Percentiles rank a stretch among this genome's conserved stretches.
These are phyloP conservation scores for Sogatella furcifera DNA, from an alignment of 1,140 invertebrate species.

Conservation along the genomic window DNA sequence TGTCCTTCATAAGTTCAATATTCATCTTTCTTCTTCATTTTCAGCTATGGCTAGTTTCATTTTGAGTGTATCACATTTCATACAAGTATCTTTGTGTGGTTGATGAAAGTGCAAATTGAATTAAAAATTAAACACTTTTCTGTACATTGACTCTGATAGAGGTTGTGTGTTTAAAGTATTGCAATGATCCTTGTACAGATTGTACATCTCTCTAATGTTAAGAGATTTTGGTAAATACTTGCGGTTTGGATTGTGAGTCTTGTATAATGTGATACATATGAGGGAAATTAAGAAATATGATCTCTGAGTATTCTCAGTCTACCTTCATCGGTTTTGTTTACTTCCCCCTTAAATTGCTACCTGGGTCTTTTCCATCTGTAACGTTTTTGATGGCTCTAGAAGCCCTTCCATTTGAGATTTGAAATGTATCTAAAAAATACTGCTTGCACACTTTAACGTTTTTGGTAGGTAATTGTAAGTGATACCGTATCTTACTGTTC, in stretches of 20 bases:
- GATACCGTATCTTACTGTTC: too few species aligned
- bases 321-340: constrained; percentile 8
- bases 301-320: constrained; percentile 3
- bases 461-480: too few species aligned
- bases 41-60: constrained; percentile 12
- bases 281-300: constrained; percentile 10
- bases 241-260: constrained; percentile 34
- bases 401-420: constrained; percentile 5
- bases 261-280: constrained; percentile 21
- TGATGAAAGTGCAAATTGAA: constrained; percentile 39
- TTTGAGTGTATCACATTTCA: constrained; percentile 21
- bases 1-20: constrained; percentile 20
- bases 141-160: constrained; percentile 38
- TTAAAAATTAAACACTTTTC: constrained; percentile 36
- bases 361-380: not conserved
- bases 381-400: constrained; percentile 5
- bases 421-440: constrained; percentile 7
- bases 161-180: constrained; percentile 27
- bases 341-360: constrained; percentile 5
- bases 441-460: constrained; percentile 3
- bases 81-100: constrained; percentile 28
- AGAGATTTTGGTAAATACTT: constrained; percentile 35
- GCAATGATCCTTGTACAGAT: constrained; percentile 34
- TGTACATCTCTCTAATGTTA: constrained; percentile 37
- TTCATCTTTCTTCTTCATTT: constrained; percentile 11